Conservation (phyloP, 1,140 invertebrate species). For the Hyles vespertilio region DNA sequence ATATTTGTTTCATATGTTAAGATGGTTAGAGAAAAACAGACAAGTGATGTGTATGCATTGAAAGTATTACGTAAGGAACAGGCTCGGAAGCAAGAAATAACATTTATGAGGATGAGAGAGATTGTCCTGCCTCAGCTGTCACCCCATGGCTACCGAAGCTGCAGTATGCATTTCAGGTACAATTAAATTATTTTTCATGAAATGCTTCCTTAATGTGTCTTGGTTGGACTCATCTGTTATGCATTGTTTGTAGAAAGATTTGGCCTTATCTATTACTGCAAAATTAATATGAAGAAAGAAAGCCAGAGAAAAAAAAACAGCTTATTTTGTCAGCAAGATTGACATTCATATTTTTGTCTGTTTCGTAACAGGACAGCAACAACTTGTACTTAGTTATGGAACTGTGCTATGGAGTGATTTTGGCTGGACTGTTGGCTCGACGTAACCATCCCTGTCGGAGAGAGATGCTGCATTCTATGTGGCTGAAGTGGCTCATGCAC, state of each 20-base stretch:
- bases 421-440: conserved; percentile 82
- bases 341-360: neutral
- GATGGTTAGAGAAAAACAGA: conserved; percentile 90
- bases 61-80: conserved; percentile 89
- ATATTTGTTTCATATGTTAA: conserved; percentile 17
- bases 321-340: too few relatives aligned
- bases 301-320: too few relatives aligned
- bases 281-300: too few relatives aligned
- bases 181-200: neutral
- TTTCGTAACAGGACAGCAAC: conserved; percentile 80
- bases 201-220: too few relatives aligned
- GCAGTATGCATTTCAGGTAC: conserved; percentile 89
- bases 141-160: conserved; percentile 90
- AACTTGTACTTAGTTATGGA: conserved; percentile 94
- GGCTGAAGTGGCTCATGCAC: conserved; percentile 87
- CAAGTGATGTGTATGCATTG: conserved; percentile 93
- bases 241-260: too few relatives aligned
- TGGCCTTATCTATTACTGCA: too few relatives aligned
- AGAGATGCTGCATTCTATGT: conserved; percentile 89
- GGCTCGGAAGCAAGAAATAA: conserved; percentile 80
- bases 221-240: too few relatives aligned
- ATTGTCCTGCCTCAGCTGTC: conserved; percentile 85
- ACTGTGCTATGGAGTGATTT: conserved; percentile 88
- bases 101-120: conserved; percentile 86
- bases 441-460: conserved; percentile 85